A percentile compares a stretch with the other conserved stretches of the same genome.
These are phyloP conservation scores for Anadara kagoshimensis DNA, from an alignment of 1,140 invertebrate genomes.

Conservation along the genomic window DNA sequence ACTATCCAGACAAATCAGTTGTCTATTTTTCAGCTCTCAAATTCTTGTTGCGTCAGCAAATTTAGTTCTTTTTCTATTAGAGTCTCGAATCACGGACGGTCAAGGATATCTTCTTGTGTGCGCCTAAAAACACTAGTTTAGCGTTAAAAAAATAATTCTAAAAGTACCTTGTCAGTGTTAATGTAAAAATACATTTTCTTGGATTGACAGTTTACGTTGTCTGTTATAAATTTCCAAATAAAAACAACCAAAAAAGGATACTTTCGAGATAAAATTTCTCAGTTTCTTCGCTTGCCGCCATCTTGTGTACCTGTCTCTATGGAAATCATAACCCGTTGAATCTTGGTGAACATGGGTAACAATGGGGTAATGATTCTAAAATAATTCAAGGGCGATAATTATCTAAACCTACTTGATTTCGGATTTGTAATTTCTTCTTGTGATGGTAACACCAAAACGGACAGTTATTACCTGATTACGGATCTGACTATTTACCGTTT, in stretches of 20 bases:
- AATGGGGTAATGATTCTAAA: too few relatives aligned
- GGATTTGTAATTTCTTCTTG: too few relatives aligned
- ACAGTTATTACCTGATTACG: too few relatives aligned
- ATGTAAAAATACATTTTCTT: neutral
- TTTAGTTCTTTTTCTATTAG: too few relatives aligned
- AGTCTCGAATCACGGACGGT: neutral
- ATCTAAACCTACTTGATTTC: too few relatives aligned
- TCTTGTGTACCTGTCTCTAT: conserved; percentile 39
- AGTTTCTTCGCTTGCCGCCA: conserved; percentile 50
- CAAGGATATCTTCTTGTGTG: neutral
- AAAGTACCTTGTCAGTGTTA: neutral
- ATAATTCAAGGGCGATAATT: too few relatives aligned
- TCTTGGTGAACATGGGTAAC: too few relatives aligned
- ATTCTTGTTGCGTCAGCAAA: too few relatives aligned
- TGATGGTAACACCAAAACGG: too few relatives aligned
- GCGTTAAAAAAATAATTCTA: neutral
- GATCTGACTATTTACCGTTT: too few relatives aligned
- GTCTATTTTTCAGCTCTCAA: too few relatives aligned
- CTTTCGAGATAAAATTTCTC: conserved; percentile 61
- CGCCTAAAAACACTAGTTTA: neutral
- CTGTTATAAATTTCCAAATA: neutral
- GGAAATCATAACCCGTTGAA: conserved; percentile 3
- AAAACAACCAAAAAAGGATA: conserved; percentile 45
- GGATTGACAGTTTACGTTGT: neutral
- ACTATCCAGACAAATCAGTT: too few relatives aligned